Evolutionary conservation across 2,113 vertebrate genomes (phyloP).

Genomic region (Corydoras sp.): DNA sequence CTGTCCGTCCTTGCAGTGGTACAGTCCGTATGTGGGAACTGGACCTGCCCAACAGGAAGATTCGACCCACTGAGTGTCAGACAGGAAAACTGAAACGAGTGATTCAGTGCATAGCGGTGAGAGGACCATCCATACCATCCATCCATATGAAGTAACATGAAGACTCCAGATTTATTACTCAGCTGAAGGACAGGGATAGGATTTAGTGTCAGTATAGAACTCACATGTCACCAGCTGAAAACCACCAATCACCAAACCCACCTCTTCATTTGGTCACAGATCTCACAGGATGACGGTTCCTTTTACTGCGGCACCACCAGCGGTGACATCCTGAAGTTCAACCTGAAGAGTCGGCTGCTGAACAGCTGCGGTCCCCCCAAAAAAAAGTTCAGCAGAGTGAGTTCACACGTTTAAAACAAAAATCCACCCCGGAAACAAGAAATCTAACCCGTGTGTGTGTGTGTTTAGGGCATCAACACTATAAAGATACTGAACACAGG

Average conservation of each 20-base stretch:
- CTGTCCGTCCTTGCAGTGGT: slow-evolving; percentile 55
- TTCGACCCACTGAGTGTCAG: slow-evolving; percentile 71
- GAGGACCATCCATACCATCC: not conserved
- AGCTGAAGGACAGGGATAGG: no score
- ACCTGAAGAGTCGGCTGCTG: slow-evolving; percentile 63
- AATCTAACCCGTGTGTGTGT: not conserved
- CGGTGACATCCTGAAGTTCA: slow-evolving; percentile 80
- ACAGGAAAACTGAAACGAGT: slow-evolving; percentile 69
- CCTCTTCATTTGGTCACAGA: slow-evolving; percentile 49
- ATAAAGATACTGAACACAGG: slow-evolving; percentile 71
- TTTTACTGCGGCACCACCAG: slow-evolving; percentile 81
- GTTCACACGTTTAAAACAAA: slow-evolving; percentile 7
- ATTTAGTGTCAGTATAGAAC: no score
- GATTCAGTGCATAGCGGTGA: slow-evolving; percentile 68
- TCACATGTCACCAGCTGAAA: no score
- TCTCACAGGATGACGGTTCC: slow-evolving; percentile 67
- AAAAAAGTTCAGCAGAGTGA: slow-evolving; percentile 69
- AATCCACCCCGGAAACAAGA: no score
- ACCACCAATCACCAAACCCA: no score
- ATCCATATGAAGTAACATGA: not conserved
- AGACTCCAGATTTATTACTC: no score
- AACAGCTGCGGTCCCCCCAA: slow-evolving; percentile 67
- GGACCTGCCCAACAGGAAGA: slow-evolving; percentile 73
- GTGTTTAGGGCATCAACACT: slow-evolving; percentile 72
- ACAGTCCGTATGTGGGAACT: slow-evolving; percentile 81